Evolutionary conservation across 2,113 vertebrate species (phyloP).

Genomic region (Microcebus ravelobensis): DNA sequence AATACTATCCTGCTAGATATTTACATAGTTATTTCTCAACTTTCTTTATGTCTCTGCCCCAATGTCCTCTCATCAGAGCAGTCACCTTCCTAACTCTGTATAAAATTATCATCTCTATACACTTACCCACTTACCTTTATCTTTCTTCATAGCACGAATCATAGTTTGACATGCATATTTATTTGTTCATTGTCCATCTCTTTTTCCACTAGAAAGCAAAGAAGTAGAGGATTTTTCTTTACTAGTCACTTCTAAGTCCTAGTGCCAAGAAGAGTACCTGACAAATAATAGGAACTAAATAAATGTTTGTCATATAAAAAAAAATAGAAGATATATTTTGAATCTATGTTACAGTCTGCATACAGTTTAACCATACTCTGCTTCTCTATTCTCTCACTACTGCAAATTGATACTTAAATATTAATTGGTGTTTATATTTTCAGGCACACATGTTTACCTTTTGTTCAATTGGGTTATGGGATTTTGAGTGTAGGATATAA

Average conservation of each 20-base stretch:
- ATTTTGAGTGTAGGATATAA: neutral
- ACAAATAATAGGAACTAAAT: neutral
- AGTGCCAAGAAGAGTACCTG: neutral
- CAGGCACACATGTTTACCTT: neutral
- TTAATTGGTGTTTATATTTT: neutral
- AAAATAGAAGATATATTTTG: neutral
- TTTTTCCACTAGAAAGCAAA: neutral
- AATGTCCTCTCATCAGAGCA: neutral
- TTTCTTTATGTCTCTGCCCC: neutral
- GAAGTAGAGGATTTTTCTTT: neutral
- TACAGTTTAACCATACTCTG: neutral
- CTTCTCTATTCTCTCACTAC: neutral
- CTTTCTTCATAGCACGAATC: neutral
- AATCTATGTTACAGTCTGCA: neutral
- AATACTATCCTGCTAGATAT: neutral
- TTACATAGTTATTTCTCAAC: neutral
- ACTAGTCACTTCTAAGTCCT: neutral
- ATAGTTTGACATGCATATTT: neutral
- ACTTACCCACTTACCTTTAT: neutral
- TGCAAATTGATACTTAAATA: neutral
- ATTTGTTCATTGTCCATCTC: neutral
- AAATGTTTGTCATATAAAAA: neutral
- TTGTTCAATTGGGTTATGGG: neutral
- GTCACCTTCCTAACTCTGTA: neutral
- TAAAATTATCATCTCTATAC: neutral